phyloP scores from a whole-genome alignment of 2,113 vertebrate species.

The Hirundichthys speculiger region DNA sequence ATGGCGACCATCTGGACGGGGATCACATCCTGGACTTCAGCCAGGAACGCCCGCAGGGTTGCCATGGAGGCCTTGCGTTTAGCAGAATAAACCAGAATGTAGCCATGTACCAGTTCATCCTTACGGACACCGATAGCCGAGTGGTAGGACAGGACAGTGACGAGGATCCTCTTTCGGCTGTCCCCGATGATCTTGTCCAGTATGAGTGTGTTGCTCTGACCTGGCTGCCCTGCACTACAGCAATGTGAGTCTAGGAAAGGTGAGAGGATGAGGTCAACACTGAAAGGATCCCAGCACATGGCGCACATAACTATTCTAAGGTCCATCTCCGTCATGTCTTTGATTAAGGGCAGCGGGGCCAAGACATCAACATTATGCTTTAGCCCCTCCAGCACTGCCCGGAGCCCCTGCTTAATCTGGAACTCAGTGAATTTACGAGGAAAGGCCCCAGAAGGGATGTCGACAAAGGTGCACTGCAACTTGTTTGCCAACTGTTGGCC shows the following conservation, averaged over 20 bases:
- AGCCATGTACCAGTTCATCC: slow-evolving; percentile 98
- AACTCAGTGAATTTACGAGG: slow-evolving; percentile 96
- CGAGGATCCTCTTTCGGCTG: slow-evolving; percentile 93
- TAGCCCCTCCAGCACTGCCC: slow-evolving; percentile 92
- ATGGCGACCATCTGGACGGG: slow-evolving; percentile 98
- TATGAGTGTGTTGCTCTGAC: slow-evolving; percentile 94
- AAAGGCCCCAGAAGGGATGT: slow-evolving; percentile 91
- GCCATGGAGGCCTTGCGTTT: slow-evolving; percentile 98
- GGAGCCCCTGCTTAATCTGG: slow-evolving; percentile 95
- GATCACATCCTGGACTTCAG: slow-evolving; percentile 97
- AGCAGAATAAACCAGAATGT: slow-evolving; percentile 97
- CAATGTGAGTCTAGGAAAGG: slow-evolving; percentile 97
- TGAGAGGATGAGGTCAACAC: slow-evolving; percentile 97
- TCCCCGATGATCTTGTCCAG: slow-evolving; percentile 98
- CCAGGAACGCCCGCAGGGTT: slow-evolving; percentile 95
- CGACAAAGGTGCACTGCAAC: slow-evolving; percentile 97
- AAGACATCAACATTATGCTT: slow-evolving; percentile 95
- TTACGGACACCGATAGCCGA: slow-evolving; percentile 96
- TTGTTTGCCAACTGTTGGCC: slow-evolving; percentile 98
- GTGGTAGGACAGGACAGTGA: slow-evolving; percentile 96
- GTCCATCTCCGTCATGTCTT: slow-evolving; percentile 95
- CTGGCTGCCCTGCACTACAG: slow-evolving; percentile 94
- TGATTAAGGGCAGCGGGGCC: slow-evolving; percentile 91
- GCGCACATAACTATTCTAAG: slow-evolving; percentile 98
- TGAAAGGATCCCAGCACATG: slow-evolving; percentile 99